These are phyloP conservation scores for Leucophenga maculata DNA, from an alignment of 2,888 invertebrate genomes.

Conservation along the genomic window DNA sequence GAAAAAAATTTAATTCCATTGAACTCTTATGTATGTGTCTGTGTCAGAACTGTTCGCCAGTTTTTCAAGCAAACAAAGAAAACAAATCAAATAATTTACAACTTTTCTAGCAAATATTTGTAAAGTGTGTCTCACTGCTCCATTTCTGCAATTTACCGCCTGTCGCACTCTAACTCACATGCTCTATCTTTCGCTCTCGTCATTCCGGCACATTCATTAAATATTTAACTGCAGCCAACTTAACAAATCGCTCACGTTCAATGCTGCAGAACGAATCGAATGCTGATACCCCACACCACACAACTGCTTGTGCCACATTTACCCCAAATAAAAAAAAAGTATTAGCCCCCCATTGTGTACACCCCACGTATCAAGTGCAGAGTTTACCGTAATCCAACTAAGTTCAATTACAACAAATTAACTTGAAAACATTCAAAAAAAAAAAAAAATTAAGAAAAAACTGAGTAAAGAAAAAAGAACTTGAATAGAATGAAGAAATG, in stretches of 20 bases:
- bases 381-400: conserved; percentile 25
- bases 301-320: background rate
- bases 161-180: background rate
- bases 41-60: conserved; percentile 45
- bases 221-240: conserved; percentile 5
- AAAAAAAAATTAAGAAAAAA: background rate
- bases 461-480: background rate
- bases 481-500: background rate
- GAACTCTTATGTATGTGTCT: too few relatives aligned
- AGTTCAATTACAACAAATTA: conserved; percentile 31
- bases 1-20: too few relatives aligned
- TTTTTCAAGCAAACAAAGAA: conserved; percentile 25
- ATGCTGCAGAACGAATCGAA: background rate
- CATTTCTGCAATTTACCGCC: too few relatives aligned
- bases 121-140: conserved; percentile 5
- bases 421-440: conserved; percentile 1
- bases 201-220: conserved; percentile 7
- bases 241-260: conserved; percentile 10
- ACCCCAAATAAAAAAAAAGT: background rate
- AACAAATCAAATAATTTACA: background rate
- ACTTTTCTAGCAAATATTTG: conserved; percentile 4
- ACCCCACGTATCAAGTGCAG: background rate
- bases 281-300: background rate
- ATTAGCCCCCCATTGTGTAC: background rate
- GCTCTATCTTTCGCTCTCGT: background rate